These are phyloP conservation scores for Perdita meconis DNA, from an alignment of 2,888 invertebrate genomes.

Conservation along the genomic window DNA sequence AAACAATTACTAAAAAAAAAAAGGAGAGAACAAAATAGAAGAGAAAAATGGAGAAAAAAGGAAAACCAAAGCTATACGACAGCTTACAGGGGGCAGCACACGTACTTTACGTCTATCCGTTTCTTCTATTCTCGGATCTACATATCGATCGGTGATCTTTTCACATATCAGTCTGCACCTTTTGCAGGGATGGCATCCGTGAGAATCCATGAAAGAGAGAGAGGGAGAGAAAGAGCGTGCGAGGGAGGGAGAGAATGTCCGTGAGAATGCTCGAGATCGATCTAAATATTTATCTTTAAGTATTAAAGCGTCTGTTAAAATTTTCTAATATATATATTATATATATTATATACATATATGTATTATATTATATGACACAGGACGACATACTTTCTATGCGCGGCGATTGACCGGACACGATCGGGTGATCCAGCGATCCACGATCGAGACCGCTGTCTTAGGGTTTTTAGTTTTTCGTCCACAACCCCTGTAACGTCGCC, in stretches of 20 bases:
- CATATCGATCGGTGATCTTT: constrained; percentile 70
- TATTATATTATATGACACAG: constrained; percentile 51
- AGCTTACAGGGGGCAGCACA: constrained; percentile 39
- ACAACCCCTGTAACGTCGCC: constrained; percentile 21
- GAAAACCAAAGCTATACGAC: not conserved
- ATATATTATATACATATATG: constrained; percentile 49
- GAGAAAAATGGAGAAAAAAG: not conserved
- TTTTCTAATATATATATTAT: constrained; percentile 63
- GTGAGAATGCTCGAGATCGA: constrained; percentile 42
- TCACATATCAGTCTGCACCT: constrained; percentile 67
- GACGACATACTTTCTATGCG: constrained; percentile 54
- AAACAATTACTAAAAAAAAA: not conserved
- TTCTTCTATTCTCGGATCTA: constrained; percentile 65
- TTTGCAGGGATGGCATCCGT: constrained; percentile 40
- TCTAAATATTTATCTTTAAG: constrained; percentile 61
- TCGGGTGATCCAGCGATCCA: constrained; percentile 21
- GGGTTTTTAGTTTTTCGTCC: constrained; percentile 31
- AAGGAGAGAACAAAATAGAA: not conserved
- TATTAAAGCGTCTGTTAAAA: constrained; percentile 57
- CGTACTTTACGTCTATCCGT: constrained; percentile 55
- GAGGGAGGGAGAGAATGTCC: constrained; percentile 42
- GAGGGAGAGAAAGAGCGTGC: constrained; percentile 31
- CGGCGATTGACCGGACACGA: constrained; percentile 22
- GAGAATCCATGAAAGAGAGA: constrained; percentile 26
- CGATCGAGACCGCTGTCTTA: constrained; percentile 32